These are phyloP conservation scores for Dexiosoma caninum DNA, from an alignment of 2,888 invertebrate genomes.

Conservation along the genomic window DNA sequence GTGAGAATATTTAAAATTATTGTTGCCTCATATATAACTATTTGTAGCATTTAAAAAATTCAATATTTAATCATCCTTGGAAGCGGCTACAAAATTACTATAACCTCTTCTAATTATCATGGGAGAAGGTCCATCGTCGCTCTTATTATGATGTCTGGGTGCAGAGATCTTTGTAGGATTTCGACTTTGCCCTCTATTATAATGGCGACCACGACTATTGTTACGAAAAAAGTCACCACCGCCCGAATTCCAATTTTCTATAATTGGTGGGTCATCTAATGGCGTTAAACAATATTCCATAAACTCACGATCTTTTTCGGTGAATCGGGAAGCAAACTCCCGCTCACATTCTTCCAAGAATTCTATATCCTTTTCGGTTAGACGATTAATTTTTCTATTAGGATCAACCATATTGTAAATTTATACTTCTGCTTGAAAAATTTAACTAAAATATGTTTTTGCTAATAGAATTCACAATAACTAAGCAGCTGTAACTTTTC, in stretches of 20 bases:
- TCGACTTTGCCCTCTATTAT: conserved; percentile 48
- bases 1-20: too few species aligned
- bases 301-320: conserved; percentile 82
- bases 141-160: not conserved
- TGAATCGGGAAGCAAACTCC: conserved; percentile 81
- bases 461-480: conserved; percentile 34
- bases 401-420: conserved; percentile 76
- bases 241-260: conserved; percentile 79
- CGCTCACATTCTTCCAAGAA: conserved; percentile 82
- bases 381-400: conserved; percentile 77
- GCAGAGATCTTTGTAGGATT: too few species aligned
- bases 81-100: conserved; percentile 73
- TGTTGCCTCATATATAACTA: not conserved
- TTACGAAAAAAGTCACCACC: conserved; percentile 57
- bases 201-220: conserved; percentile 57
- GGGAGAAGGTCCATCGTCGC: conserved; percentile 47
- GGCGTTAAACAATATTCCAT: conserved; percentile 78
- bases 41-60: not conserved
- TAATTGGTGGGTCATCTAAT: conserved; percentile 80
- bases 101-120: conserved; percentile 71
- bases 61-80: conserved; percentile 67
- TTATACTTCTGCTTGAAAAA: not conserved
- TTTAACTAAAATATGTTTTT: too few species aligned
- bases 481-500: conserved; percentile 16
- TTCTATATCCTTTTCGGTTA: conserved; percentile 80